Base-by-base conservation (phyloP, 2,113 vertebrate species). In the Nestor notabilis region DNA sequence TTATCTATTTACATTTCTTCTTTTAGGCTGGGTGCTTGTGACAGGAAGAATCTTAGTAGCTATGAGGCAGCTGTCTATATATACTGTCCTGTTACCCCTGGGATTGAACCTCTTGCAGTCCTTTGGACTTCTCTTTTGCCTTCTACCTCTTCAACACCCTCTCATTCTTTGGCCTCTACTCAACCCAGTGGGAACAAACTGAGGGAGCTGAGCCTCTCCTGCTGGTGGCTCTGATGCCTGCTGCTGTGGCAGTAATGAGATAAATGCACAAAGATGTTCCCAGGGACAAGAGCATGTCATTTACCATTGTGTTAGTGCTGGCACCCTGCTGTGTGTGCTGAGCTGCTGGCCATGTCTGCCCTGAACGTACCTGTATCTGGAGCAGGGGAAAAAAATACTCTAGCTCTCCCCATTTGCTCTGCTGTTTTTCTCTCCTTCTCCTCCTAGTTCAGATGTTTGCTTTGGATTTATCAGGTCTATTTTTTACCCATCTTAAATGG, bases 271-370 rank as follows among this genome's bases (percentile, higher is more conserved):
- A 5, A 24, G 52, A 66, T 28, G 41, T 37, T 82, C 37, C 1
- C 4, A 11, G 70, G 33, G 37, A 71, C 35, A 4, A 10, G 13
- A 13, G 17, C 5, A 1, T 11, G 43, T 29, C 9, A 5, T 33
- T 18, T 43, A 14, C 17, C 5, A 5, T 15, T 14, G 25, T 18
- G 29, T 46, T 53, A 23, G 50, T 44, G 44, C 33, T 31, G 19
- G n/a, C 3, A 4, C n/a, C 25, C 7, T 11, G 17, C 46, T 63
- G 39, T 1, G 4, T 2, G 3, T 11, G 10, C 76, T n/a, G 37
- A 83, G 65, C 43, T 69, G n/a, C 7, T 78, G n/a, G 20, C 56
- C 49, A 0, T 55, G 39, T 16, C 65, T 75, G 92, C 15, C 46
- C 33, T 4, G 9, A 16, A 15, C 39, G 31, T 43, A 1, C 47